phyloP scores from a whole-genome alignment of 2,113 vertebrate species.

The Anolis carolinensis region DNA sequence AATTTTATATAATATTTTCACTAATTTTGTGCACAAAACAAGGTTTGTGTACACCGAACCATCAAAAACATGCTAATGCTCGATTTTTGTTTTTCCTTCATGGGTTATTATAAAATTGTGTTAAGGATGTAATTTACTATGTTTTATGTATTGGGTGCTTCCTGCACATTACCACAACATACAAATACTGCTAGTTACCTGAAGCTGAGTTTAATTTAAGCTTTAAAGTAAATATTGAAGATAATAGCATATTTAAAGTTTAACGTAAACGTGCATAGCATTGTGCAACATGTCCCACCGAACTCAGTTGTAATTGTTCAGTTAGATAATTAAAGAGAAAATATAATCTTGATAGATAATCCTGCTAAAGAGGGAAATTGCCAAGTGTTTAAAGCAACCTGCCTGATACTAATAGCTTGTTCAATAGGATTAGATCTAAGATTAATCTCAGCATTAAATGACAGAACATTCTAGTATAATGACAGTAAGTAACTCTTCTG shows the following conservation, averaged over 20 bases:
- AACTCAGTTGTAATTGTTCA: not conserved
- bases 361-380: slow-evolving; percentile 50
- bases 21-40: too few relatives aligned
- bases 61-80: not conserved
- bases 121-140: not conserved
- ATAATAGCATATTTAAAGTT: too few relatives aligned
- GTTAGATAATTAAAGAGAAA: slow-evolving; percentile 53
- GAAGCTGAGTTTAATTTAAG: too few relatives aligned
- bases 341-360: slow-evolving; percentile 56
- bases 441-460: slow-evolving; percentile 44
- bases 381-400: slow-evolving; percentile 51
- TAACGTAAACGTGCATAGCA: too few relatives aligned
- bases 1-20: too few relatives aligned
- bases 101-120: not conserved
- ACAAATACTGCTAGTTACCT: too few relatives aligned
- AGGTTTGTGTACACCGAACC: too few relatives aligned
- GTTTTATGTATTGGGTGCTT: not conserved
- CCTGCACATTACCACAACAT: not conserved
- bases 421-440: slow-evolving; percentile 48
- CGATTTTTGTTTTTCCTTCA: not conserved
- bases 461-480: slow-evolving; percentile 37
- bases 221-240: too few relatives aligned
- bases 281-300: too few relatives aligned
- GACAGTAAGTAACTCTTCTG: not conserved
- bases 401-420: slow-evolving; percentile 38